Evolutionary conservation across 2,113 vertebrate species (phyloP), one percentile per base, ranked within the genome.

Genomic region (Columba livia): DNA sequence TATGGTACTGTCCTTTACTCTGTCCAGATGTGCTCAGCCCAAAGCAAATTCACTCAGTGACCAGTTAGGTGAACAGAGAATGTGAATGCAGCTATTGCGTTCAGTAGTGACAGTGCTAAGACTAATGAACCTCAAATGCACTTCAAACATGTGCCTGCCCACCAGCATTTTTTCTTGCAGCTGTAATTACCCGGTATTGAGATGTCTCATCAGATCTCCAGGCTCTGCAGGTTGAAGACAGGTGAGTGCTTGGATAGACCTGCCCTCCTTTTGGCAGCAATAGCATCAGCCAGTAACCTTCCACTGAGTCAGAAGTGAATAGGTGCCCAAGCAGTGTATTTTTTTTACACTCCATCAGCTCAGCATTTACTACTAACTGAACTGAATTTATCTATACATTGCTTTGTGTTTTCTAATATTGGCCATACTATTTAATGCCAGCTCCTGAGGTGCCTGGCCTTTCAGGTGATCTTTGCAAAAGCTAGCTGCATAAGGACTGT

Each of bases 71-170:
- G 31, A 69, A 65, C 28, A 61, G 51, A 79, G 26, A 56, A 32
- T 9, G 15, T 36, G 50, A 61, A 72, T 2, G 8, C 2, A 1
- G 8, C 31, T 56, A 3, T 66, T 58, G 23, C 3, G 1, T 1
- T 4, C 21, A 31, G 17, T 19, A 6, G 7, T 61, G 42, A 25
- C 32, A 20, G 25, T 62, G 47, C 72, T 66, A 50, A 85, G 58
- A 69, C 4, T 62, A 62, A 28, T 57, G n/a, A 50, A 62, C 26
- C 51, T 88, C 42, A 61, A 54, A 53, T 4, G 21, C 24, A 10
- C 56, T 79, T 72, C 32, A 40, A n/a, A 40, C 9, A 13, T 5
- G 9, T 47, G n/a, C 48, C 32, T 60, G 8, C 7, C 40, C 40
- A 50, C 9, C 20, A 60, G 31, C 26, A 21, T 12, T 77, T 75